phyloP scores from a whole-genome alignment of 2,888 invertebrate species.

The Drosophila eohydei region DNA sequence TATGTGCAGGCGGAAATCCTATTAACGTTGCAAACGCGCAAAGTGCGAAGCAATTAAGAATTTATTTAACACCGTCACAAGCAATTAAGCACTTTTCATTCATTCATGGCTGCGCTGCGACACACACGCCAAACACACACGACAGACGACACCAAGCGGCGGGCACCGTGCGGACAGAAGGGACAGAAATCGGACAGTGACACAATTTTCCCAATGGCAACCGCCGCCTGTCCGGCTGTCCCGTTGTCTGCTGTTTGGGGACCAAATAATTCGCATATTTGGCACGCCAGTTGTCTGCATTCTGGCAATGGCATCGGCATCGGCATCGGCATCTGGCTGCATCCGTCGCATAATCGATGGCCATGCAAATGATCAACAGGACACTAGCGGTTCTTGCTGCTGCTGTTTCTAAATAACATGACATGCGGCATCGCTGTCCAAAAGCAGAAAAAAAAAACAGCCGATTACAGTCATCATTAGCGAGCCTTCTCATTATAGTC shows the following conservation, averaged over 20 bases:
- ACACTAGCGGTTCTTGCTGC: slow-evolving; percentile 26
- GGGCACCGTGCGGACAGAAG: slow-evolving; percentile 10
- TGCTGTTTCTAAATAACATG: slow-evolving; percentile 63
- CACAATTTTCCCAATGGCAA: slow-evolving; percentile 58
- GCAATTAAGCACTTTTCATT: slow-evolving; percentile 84
- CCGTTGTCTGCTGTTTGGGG: neutral
- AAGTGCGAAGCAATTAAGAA: slow-evolving; percentile 85
- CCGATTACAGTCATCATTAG: slow-evolving; percentile 63
- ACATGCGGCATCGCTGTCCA: slow-evolving; percentile 40
- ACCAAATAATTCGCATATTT: slow-evolving; percentile 76
- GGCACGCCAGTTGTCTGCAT: slow-evolving; percentile 60
- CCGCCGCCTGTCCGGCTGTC: slow-evolving; percentile 8
- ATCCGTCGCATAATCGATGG: slow-evolving; percentile 65
- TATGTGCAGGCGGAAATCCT: slow-evolving; percentile 74
- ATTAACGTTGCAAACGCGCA: slow-evolving; percentile 83
- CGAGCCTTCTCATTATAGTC: slow-evolving; percentile 17
- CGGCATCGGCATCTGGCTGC: slow-evolving; percentile 35
- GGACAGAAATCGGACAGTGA: slow-evolving; percentile 34
- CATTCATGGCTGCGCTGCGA: slow-evolving; percentile 69
- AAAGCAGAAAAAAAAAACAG: slow-evolving; percentile 32
- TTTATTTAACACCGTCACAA: slow-evolving; percentile 85
- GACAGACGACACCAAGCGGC: neutral
- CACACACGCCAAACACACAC: slow-evolving; percentile 24
- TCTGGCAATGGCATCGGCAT: slow-evolving; percentile 12
- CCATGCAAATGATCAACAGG: slow-evolving; percentile 68